phyloP scores from a whole-genome alignment of 2,113 vertebrate species.

The Thalassoma bifasciatum region DNA sequence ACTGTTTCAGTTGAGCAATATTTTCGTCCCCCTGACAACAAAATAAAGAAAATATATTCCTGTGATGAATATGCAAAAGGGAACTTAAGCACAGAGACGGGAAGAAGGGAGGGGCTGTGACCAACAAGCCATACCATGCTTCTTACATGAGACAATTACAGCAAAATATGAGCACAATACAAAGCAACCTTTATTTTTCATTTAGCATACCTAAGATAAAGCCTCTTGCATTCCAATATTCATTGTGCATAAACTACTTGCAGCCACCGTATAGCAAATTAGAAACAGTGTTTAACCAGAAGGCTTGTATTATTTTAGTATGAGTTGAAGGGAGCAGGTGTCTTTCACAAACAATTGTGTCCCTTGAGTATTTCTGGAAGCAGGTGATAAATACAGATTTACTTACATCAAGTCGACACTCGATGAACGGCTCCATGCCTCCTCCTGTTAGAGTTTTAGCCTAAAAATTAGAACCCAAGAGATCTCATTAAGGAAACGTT shows the following conservation, averaged over 20 bases:
- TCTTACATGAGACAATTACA: conserved; percentile 21
- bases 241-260: neutral
- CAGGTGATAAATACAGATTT: neutral
- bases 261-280: neutral
- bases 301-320: neutral
- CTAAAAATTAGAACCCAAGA: conserved; percentile 71
- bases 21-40: conserved; percentile 86
- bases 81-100: conserved; percentile 19
- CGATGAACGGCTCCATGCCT: conserved; percentile 88
- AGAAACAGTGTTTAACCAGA: neutral
- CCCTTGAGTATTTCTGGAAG: neutral
- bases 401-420: conserved; percentile 87
- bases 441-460: conserved; percentile 89
- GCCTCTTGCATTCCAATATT: neutral
- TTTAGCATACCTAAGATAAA: neutral
- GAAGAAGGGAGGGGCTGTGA: neutral
- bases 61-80: conserved; percentile 33
- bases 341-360: conserved; percentile 15
- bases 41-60: conserved; percentile 44
- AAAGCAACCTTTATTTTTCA: neutral
- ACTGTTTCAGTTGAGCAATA: conserved; percentile 61
- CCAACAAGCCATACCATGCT: conserved; percentile 1
- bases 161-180: neutral
- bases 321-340: neutral
- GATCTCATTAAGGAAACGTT: neutral